phyloP scores from a whole-genome alignment of 2,113 vertebrate species.

The Myocastor coypus region DNA sequence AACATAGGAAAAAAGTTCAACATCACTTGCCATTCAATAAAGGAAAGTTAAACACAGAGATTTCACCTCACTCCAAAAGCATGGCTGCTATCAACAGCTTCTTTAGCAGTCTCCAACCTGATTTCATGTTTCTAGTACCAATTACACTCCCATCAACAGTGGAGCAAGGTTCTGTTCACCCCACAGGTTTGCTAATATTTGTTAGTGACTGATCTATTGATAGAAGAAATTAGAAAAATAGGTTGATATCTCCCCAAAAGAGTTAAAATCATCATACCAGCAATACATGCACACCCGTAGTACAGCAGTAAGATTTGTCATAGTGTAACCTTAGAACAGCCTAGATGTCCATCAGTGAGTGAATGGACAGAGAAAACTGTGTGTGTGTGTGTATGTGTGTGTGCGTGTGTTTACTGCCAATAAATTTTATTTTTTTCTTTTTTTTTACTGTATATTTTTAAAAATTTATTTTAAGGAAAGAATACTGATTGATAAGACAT shows the following conservation, averaged over 20 bases:
- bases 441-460: no score
- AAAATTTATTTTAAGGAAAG: no score
- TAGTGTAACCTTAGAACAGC: neutral
- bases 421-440: no score
- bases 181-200: neutral
- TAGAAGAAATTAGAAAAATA: neutral
- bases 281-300: neutral
- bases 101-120: neutral
- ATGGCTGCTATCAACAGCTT: neutral
- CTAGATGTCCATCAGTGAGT: neutral
- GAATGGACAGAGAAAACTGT: neutral
- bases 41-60: neutral
- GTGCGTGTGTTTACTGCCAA: no score
- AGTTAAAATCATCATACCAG: neutral
- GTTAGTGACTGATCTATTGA: neutral
- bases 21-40: neutral
- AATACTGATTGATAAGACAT: no score
- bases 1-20: neutral
- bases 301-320: neutral
- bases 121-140: neutral
- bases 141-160: neutral
- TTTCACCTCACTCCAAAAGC: neutral
- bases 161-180: neutral
- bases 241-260: neutral
- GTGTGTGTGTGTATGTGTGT: neutral